These are phyloP conservation scores for Eudemis profundana DNA, from an alignment of 2,888 invertebrate species.

Conservation along the genomic window DNA sequence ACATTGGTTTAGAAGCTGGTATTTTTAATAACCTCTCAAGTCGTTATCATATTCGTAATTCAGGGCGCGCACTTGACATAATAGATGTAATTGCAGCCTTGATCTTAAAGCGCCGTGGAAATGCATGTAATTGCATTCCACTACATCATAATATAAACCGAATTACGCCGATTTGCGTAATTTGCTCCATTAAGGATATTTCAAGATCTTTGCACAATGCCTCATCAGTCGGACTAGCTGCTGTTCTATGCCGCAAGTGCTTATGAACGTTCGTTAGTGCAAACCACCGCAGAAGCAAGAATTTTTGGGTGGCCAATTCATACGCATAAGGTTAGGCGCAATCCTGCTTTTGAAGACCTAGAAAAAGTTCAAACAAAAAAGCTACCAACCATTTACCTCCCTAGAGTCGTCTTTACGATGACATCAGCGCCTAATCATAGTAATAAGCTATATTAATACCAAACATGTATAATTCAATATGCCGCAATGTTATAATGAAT, in stretches of 20 bases:
- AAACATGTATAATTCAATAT: conserved; percentile 52
- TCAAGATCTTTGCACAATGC: conserved; percentile 31
- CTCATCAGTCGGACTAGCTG: not conserved
- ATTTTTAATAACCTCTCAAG: conserved; percentile 7
- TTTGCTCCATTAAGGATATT: conserved; percentile 23
- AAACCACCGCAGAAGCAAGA: conserved; percentile 13
- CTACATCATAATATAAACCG: conserved; percentile 23
- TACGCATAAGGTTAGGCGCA: conserved; percentile 33
- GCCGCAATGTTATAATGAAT: conserved; percentile 51
- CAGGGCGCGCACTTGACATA: conserved; percentile 27
- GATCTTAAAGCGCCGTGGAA: conserved; percentile 47
- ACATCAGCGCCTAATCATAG: conserved; percentile 16
- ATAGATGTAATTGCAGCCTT: conserved; percentile 45
- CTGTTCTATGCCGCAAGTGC: not conserved
- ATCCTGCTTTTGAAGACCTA: not conserved
- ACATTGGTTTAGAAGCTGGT: too few relatives aligned
- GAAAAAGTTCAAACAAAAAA: not conserved
- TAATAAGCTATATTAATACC: conserved; percentile 3
- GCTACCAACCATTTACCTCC: not conserved
- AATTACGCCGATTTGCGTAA: conserved; percentile 32
- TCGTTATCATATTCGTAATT: conserved; percentile 8
- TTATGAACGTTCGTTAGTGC: not conserved
- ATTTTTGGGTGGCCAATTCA: conserved; percentile 40
- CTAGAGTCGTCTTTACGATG: too few relatives aligned
- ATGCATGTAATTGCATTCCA: conserved; percentile 38